Conservation (phyloP, 2,113 vertebrate genomes). For the Ancistrus triradiatus region DNA sequence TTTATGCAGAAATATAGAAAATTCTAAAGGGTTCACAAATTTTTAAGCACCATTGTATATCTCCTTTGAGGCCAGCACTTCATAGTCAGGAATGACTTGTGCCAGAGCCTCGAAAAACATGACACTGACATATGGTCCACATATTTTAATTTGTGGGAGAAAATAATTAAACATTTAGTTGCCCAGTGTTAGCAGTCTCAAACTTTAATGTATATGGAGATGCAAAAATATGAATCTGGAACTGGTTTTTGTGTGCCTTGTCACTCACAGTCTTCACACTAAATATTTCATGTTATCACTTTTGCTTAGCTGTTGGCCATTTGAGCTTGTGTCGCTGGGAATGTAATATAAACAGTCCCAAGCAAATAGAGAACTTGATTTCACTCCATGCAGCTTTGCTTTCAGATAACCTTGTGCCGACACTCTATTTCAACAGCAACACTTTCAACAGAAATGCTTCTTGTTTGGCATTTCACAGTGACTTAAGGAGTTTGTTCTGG, state of each 20-base stretch:
- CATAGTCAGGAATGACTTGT: too few species aligned
- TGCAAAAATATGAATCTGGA: too few species aligned
- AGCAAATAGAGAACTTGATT: slow-evolving; percentile 18
- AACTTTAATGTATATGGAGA: too few species aligned
- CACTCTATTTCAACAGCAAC: background rate
- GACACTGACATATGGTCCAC: too few species aligned
- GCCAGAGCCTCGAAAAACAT: too few species aligned
- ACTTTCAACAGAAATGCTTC: background rate
- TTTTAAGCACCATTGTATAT: too few species aligned
- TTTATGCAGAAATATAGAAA: too few species aligned
- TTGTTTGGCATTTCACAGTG: slow-evolving; percentile 4
- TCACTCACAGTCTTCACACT: background rate
- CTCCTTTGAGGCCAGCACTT: too few species aligned
- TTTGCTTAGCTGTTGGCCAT: background rate
- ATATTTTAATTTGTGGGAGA: background rate
- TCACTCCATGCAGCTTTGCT: slow-evolving; percentile 5
- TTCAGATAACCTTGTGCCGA: too few species aligned
- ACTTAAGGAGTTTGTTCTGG: background rate
- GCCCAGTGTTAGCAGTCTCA: too few species aligned
- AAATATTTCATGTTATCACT: slow-evolving; percentile 13
- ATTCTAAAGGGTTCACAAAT: too few species aligned
- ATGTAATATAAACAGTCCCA: slow-evolving; percentile 27
- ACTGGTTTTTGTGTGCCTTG: background rate
- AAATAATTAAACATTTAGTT: background rate
- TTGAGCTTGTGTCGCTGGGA: background rate